Conservation (phyloP, 2,113 vertebrate genomes). For the Gasterosteus aculeatus region DNA sequence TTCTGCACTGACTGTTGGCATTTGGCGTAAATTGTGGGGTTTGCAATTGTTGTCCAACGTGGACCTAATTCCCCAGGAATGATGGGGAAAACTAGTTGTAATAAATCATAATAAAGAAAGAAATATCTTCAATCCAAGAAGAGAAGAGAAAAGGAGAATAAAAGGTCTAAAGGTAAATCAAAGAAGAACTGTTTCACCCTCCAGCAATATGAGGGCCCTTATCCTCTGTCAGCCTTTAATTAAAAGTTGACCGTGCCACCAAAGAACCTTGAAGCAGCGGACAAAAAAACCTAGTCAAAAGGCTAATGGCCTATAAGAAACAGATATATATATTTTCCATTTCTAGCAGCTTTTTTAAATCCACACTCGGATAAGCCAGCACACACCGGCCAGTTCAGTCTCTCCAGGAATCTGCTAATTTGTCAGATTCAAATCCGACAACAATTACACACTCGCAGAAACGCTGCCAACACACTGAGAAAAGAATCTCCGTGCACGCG, state of each 20-base stretch:
- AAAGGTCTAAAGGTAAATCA: constrained; percentile 29
- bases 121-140: constrained; percentile 15
- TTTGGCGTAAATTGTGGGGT: background rate
- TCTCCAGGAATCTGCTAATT: constrained; percentile 39
- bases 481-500: constrained; percentile 21
- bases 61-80: background rate
- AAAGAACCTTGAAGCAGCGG: constrained; percentile 57
- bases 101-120: constrained; percentile 5
- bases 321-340: constrained; percentile 53
- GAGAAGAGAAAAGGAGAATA: constrained; percentile 5
- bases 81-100: background rate
- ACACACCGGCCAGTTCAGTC: constrained; percentile 39
- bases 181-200: constrained; percentile 11
- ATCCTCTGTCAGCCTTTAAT: constrained; percentile 67
- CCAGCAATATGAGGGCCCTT: constrained; percentile 35
- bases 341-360: constrained; percentile 63
- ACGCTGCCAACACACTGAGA: constrained; percentile 29
- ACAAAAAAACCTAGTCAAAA: constrained; percentile 47
- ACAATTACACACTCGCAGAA: constrained; percentile 51
- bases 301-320: constrained; percentile 67
- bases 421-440: constrained; percentile 59
- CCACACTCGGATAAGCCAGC: constrained; percentile 31
- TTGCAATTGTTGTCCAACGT: background rate
- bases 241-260: constrained; percentile 71
- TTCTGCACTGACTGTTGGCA: background rate